Evolutionary conservation across 2,797 vertebrate genomes (phyloP).

Genomic region (Echeneis naucrates): DNA sequence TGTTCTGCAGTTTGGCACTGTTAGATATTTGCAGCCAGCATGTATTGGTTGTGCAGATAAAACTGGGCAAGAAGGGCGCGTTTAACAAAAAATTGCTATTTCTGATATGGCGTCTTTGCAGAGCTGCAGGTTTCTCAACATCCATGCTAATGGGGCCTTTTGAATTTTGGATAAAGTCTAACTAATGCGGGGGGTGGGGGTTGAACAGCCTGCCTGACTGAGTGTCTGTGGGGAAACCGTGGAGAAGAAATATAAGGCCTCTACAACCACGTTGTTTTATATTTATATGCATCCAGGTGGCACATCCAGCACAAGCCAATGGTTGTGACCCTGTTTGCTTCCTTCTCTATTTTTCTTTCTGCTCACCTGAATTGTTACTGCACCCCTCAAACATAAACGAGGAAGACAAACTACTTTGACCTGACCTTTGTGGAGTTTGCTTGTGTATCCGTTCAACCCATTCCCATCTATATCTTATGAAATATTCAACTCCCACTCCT

Average conservation of each 20-base stretch:
- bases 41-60: constrained; percentile 58
- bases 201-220: constrained; percentile 7
- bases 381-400: constrained; percentile 23
- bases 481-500: constrained; percentile 69
- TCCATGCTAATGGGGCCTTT: constrained; percentile 22
- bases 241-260: constrained; percentile 13
- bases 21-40: constrained; percentile 61
- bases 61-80: constrained; percentile 35
- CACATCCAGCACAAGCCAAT: constrained; percentile 6
- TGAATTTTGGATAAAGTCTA: constrained; percentile 5
- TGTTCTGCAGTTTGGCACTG: constrained; percentile 60
- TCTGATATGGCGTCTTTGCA: constrained; percentile 27
- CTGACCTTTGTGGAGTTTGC: constrained; percentile 52
- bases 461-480: constrained; percentile 62
- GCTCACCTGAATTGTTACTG: constrained; percentile 17
- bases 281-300: constrained; percentile 30
- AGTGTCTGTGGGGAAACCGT: constrained; percentile 13
- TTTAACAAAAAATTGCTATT: constrained; percentile 26
- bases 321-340: constrained; percentile 39
- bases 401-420: constrained; percentile 31
- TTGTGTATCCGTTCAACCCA: constrained; percentile 35
- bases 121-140: constrained; percentile 8
- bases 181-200: neutral
- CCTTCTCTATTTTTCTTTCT: constrained; percentile 6
- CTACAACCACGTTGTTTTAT: constrained; percentile 26